These are phyloP conservation scores for Aythya baeri DNA, from an alignment of 2,113 vertebrate species.

Conservation along the genomic window DNA sequence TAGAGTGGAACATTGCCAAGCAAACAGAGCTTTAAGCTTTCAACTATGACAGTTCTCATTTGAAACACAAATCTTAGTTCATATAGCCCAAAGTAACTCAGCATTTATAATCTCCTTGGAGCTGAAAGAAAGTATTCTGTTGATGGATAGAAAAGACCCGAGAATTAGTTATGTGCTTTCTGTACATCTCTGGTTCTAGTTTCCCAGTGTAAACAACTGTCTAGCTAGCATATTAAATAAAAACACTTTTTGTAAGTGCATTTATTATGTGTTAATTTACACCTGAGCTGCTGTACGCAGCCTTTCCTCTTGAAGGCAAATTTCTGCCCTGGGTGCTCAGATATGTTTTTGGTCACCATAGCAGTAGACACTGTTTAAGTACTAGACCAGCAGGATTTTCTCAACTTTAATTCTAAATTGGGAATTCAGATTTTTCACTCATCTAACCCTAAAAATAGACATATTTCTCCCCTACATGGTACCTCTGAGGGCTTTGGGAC, in stretches of 20 bases:
- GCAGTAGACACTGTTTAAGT: background rate
- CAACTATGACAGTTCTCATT: background rate
- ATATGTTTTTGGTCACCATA: background rate
- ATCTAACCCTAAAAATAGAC: background rate
- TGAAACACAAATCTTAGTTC: slow-evolving; percentile 22
- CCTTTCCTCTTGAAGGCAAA: background rate
- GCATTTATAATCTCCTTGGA: background rate
- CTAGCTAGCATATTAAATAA: background rate
- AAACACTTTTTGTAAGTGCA: background rate
- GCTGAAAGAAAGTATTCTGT: background rate
- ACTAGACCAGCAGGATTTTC: background rate
- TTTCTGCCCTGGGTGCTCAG: background rate
- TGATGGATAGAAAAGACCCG: background rate
- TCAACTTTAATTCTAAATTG: background rate
- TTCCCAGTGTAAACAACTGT: background rate
- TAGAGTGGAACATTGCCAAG: background rate
- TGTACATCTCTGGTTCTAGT: background rate
- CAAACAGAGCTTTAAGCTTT: background rate
- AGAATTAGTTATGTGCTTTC: background rate
- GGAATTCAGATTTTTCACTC: background rate
- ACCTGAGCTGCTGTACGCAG: background rate
- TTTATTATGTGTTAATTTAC: background rate
- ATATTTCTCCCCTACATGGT: background rate
- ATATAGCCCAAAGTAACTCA: background rate
- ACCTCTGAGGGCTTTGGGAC: background rate